A percentile compares a stretch with the other conserved stretches of the same genome.
Conservation (phyloP, 2,888 invertebrate species). For the Caenorhabditis parvicauda region DNA sequence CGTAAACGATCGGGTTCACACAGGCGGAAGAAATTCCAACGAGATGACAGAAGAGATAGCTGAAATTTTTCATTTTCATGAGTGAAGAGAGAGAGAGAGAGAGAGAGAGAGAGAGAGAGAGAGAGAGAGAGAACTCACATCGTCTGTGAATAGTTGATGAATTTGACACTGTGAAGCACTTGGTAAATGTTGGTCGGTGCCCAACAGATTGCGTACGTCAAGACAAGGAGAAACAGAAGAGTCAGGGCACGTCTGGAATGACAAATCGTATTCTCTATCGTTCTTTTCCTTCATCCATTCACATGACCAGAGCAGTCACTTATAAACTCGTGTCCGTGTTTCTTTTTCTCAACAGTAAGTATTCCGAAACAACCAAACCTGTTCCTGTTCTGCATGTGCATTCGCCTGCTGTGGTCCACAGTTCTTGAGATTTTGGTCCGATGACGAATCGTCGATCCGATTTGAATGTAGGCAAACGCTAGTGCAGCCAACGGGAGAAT, state of each 20-base stretch:
- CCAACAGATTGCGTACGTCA: slow-evolving; percentile 87
- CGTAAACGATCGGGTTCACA: slow-evolving; percentile 85
- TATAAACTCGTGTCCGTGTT: neutral
- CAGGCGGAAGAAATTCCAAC: slow-evolving; percentile 85
- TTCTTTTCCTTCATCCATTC: neutral
- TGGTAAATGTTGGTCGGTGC: slow-evolving; percentile 84
- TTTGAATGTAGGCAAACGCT: slow-evolving; percentile 57
- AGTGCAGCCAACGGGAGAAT: slow-evolving; percentile 52
- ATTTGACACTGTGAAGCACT: slow-evolving; percentile 55
- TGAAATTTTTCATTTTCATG: slow-evolving; percentile 17
- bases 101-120: too few species aligned
- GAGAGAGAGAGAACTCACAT: slow-evolving; percentile 29
- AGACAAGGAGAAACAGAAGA: slow-evolving; percentile 79
- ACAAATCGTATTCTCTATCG: neutral
- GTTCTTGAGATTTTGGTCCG: slow-evolving; percentile 37
- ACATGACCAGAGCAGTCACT: too few species aligned
- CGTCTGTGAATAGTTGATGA: slow-evolving; percentile 58
- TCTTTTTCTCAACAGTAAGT: neutral
- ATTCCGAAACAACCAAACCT: slow-evolving; percentile 13
- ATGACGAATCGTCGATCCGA: slow-evolving; percentile 56
- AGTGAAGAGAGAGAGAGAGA: slow-evolving; percentile 5
- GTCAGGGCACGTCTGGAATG: slow-evolving; percentile 76
- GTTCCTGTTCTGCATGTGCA: slow-evolving; percentile 39
- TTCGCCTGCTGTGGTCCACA: slow-evolving; percentile 30
- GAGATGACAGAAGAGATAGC: slow-evolving; percentile 70